These are phyloP conservation scores for Mobula birostris DNA, from an alignment of 2,113 vertebrate species.

Conservation along the genomic window DNA sequence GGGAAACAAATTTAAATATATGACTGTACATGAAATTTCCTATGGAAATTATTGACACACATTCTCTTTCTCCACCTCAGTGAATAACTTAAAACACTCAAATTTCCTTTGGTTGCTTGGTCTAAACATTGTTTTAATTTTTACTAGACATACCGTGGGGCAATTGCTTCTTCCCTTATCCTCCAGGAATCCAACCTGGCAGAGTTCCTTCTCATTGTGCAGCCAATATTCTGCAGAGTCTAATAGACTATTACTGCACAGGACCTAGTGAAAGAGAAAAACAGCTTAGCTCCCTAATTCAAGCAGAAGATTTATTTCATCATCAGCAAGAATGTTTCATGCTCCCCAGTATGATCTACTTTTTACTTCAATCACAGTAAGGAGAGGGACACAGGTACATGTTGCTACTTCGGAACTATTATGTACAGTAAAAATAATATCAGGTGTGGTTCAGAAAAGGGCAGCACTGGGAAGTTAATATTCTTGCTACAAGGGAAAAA, in stretches of 20 bases:
- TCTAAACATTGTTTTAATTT: not conserved
- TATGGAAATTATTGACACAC: not conserved
- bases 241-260: constrained; percentile 77
- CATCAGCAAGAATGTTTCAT: not conserved
- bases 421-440: too few species aligned
- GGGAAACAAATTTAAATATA: not conserved
- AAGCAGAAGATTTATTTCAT: not conserved
- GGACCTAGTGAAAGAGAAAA: constrained; percentile 66
- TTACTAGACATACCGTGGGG: constrained; percentile 70
- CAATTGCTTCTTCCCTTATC: constrained; percentile 72
- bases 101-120: not conserved
- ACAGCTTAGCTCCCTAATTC: not conserved
- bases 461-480: not conserved
- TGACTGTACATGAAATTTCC: not conserved
- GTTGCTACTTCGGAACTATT: not conserved
- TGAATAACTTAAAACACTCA: not conserved
- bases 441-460: not conserved
- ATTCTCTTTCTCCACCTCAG: not conserved
- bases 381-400: too few species aligned
- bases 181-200: constrained; percentile 79
- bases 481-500: too few species aligned
- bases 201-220: constrained; percentile 78
- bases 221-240: constrained; percentile 92
- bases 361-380: constrained; percentile 11
- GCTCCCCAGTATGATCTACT: not conserved